A percentile compares a stretch with the other conserved stretches of the same genome.
These are phyloP conservation scores for Clepsis dumicolana DNA, from an alignment of 2,888 invertebrate species.

Conservation along the genomic window DNA sequence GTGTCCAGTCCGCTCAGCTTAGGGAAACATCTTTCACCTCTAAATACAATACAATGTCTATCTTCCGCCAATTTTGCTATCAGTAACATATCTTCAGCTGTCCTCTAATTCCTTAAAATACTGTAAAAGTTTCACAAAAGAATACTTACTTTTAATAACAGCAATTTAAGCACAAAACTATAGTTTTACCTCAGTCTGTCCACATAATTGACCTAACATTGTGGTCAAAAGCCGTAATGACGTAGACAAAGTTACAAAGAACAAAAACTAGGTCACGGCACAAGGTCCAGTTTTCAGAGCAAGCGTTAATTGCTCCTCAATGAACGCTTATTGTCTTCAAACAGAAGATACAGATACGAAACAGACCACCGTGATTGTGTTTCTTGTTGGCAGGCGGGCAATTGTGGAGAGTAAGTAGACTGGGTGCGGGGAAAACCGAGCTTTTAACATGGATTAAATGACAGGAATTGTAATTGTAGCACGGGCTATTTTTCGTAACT, in stretches of 20 bases:
- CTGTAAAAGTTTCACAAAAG: too few relatives aligned
- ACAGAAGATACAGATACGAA: constrained; percentile 4
- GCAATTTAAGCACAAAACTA: not conserved
- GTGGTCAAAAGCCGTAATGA: not conserved
- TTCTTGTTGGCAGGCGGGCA: not conserved
- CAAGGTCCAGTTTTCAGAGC: constrained; percentile 48
- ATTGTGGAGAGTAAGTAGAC: too few relatives aligned
- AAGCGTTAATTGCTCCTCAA: constrained; percentile 69
- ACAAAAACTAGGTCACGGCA: constrained; percentile 49
- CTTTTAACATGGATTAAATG: too few relatives aligned
- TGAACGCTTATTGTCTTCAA: constrained; percentile 67
- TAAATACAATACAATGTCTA: too few relatives aligned
- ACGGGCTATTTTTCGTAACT: too few relatives aligned
- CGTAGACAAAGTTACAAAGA: constrained; percentile 27
- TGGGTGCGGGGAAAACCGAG: too few relatives aligned
- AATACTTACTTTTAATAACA: not conserved
- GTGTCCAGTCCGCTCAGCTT: too few relatives aligned
- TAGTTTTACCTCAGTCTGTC: not conserved
- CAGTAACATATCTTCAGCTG: too few relatives aligned
- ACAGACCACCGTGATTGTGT: not conserved
- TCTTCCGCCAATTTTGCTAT: too few relatives aligned
- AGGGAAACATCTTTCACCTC: too few relatives aligned
- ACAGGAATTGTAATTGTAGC: too few relatives aligned
- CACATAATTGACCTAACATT: not conserved
- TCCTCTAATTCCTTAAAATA: too few relatives aligned